Evolutionary conservation across 2,113 vertebrate species (phyloP).

Genomic region (Caretta caretta): DNA sequence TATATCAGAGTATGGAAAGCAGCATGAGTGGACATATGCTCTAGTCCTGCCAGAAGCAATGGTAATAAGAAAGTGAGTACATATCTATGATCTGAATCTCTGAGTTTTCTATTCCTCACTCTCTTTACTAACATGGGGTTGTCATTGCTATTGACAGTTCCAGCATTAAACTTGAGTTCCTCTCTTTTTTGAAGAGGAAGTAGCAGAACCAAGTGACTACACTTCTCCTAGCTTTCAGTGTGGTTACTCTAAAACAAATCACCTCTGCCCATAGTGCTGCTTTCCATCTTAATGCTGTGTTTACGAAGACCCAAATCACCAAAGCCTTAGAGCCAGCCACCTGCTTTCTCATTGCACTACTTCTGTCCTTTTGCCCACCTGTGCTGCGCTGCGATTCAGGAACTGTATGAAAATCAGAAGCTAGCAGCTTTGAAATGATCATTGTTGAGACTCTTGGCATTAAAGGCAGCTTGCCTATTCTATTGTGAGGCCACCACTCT

Average conservation of each 20-base stretch:
- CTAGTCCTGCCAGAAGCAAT: background rate
- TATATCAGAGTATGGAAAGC: background rate
- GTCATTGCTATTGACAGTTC: background rate
- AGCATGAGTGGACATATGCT: background rate
- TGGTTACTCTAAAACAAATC: background rate
- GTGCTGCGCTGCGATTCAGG: too few relatives aligned
- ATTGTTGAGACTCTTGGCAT: background rate
- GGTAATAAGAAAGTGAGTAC: background rate
- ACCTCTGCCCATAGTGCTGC: background rate
- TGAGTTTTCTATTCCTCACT: background rate
- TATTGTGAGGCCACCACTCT: background rate
- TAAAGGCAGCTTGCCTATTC: background rate
- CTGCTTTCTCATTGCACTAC: background rate
- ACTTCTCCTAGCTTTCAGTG: background rate
- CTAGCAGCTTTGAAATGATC: background rate
- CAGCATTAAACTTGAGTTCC: background rate
- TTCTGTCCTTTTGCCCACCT: accelerated
- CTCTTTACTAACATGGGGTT: background rate
- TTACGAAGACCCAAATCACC: background rate
- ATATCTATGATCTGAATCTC: background rate
- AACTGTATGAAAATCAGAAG: background rate
- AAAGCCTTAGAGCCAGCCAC: background rate
- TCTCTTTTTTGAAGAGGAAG: conserved; percentile 29
- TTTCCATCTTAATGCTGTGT: background rate
- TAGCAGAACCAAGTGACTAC: background rate